Percentiles rank a stretch among this genome's conserved stretches.
Evolutionary conservation across 2,797 vertebrate species (phyloP).

Genomic region (Falco peregrinus): DNA sequence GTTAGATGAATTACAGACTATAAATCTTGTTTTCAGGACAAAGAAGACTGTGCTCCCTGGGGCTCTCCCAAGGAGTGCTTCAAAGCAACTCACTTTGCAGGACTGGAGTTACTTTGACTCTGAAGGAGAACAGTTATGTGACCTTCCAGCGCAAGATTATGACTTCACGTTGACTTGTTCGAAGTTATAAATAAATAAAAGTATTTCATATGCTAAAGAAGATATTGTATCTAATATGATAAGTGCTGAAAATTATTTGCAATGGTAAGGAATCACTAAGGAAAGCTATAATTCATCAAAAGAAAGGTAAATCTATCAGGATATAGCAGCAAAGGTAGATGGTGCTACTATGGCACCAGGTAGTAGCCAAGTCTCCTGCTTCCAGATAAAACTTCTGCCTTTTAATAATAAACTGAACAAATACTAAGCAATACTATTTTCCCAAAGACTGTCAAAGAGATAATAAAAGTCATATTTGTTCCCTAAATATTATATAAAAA

Average conservation of each 20-base stretch:
- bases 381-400: neutral
- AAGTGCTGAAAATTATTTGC: neutral
- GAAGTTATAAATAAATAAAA: neutral
- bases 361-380: neutral
- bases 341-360: neutral
- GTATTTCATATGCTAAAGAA: neutral
- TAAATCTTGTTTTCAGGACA: neutral
- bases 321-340: neutral
- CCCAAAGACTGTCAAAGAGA: neutral
- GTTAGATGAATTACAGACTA: neutral
- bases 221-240: neutral
- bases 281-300: neutral
- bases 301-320: neutral
- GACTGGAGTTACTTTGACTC: neutral
- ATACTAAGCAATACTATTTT: neutral
- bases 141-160: neutral
- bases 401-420: neutral
- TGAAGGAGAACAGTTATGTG: neutral
- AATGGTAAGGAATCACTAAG: neutral
- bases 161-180: neutral
- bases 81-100: conserved; percentile 1
- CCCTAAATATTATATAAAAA: neutral
- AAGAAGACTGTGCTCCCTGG: neutral
- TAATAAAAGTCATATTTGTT: neutral
- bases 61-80: neutral